phyloP scores from a whole-genome alignment of 2,888 invertebrate species.

The Caenorhabditis plicata region DNA sequence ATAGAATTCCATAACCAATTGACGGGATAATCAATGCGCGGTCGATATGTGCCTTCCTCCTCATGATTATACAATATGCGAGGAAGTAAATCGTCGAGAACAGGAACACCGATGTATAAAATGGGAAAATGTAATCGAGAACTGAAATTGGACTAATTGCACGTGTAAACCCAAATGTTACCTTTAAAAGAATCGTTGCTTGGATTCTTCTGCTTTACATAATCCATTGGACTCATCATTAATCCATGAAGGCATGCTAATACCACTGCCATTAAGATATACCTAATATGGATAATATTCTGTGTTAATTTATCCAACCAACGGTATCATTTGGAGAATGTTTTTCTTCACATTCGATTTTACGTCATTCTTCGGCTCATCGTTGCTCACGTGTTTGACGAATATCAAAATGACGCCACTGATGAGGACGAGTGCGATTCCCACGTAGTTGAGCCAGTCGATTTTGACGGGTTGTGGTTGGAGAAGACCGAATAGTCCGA shows the following conservation, averaged over 20 bases:
- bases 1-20: conserved; percentile 52
- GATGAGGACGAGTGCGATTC: conserved; percentile 51
- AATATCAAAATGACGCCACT: conserved; percentile 50
- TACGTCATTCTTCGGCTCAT: conserved; percentile 27
- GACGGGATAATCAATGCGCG: conserved; percentile 51
- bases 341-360: too few species aligned
- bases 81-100: conserved; percentile 60
- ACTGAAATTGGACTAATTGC: conserved; percentile 39
- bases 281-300: conserved; percentile 25
- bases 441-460: conserved; percentile 54
- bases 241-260: conserved; percentile 57
- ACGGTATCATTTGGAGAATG: too few species aligned
- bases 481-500: conserved; percentile 54
- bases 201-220: conserved; percentile 45
- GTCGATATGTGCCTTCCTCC: conserved; percentile 41
- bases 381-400: conserved; percentile 31
- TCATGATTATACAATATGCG: conserved; percentile 45
- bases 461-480: conserved; percentile 47
- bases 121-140: conserved; percentile 60
- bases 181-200: conserved; percentile 38
- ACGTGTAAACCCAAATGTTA: too few species aligned
- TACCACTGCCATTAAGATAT: conserved; percentile 47
- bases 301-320: neutral
- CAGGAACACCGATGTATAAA: conserved; percentile 54
- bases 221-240: conserved; percentile 58